Evolutionary conservation across 2,888 invertebrate species (phyloP).

Genomic region (Eudemis profundana): DNA sequence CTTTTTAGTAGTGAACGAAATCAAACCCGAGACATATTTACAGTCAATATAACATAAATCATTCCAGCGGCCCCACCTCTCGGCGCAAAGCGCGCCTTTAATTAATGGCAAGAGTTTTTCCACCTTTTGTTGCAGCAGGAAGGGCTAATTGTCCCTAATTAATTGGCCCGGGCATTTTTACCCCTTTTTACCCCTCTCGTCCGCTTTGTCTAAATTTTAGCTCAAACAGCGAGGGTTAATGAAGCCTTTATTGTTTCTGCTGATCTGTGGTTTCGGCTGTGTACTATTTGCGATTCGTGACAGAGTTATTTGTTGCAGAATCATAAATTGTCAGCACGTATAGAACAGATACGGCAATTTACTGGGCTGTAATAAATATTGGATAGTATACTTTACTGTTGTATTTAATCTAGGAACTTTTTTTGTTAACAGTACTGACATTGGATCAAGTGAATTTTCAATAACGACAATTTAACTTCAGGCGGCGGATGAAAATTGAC

Average conservation of each 20-base stretch:
- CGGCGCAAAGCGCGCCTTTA: constrained; percentile 55
- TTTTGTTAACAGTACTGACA: too few relatives aligned
- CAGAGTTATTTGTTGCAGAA: neutral
- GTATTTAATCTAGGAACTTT: too few relatives aligned
- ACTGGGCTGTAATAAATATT: neutral
- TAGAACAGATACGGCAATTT: neutral
- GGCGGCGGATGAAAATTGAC: too few relatives aligned
- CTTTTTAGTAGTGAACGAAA: neutral
- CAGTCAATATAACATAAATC: constrained; percentile 36
- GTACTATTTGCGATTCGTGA: constrained; percentile 17
- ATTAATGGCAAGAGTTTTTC: constrained; percentile 82
- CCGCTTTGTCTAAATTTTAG: constrained; percentile 62
- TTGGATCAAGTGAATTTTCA: too few relatives aligned
- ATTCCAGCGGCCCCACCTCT: constrained; percentile 25
- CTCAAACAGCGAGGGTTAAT: constrained; percentile 40
- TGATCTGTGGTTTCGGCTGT: constrained; percentile 26
- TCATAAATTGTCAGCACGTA: neutral
- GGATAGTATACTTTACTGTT: neutral
- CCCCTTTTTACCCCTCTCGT: constrained; percentile 70
- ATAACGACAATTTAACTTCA: too few relatives aligned
- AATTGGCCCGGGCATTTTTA: constrained; percentile 77
- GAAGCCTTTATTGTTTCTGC: constrained; percentile 32
- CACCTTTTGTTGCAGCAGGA: constrained; percentile 79
- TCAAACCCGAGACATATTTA: constrained; percentile 24
- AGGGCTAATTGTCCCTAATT: constrained; percentile 84